Conservation (phyloP, 2,113 vertebrate genomes). For the Corythornis vintsioides region DNA sequence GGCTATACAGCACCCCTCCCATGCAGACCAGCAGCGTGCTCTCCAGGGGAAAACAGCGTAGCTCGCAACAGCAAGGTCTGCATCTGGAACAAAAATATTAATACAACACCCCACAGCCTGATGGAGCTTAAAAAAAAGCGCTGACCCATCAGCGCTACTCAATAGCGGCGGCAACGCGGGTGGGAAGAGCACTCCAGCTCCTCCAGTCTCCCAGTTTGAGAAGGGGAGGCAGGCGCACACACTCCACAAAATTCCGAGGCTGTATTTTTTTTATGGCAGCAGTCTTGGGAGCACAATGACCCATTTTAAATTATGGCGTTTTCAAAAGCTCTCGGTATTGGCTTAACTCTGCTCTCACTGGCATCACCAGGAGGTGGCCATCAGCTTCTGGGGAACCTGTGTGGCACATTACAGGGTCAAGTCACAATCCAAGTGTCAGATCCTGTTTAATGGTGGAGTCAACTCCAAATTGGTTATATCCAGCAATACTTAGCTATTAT, state of each 20-base stretch:
- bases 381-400: background rate
- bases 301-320: background rate
- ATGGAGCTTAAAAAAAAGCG: background rate
- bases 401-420: background rate
- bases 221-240: background rate
- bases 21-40: background rate
- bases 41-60: background rate
- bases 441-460: background rate
- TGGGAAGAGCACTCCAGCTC: background rate
- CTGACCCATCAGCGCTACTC: background rate
- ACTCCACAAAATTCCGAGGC: background rate
- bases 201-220: background rate
- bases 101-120: background rate
- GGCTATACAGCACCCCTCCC: background rate
- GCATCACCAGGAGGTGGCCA: constrained; percentile 29
- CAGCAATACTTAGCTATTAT: background rate
- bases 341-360: constrained; percentile 43
- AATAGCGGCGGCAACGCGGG: background rate
- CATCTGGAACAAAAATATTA: background rate
- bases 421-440: background rate
- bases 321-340: background rate
- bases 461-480: background rate
- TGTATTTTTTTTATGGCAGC: constrained; percentile 21
- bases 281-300: constrained; percentile 16
- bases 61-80: background rate